Evolutionary conservation across 2,797 vertebrate genomes (phyloP), one percentile per base, ranked within the genome.

Genomic region (Leptoclinus maculatus): DNA sequence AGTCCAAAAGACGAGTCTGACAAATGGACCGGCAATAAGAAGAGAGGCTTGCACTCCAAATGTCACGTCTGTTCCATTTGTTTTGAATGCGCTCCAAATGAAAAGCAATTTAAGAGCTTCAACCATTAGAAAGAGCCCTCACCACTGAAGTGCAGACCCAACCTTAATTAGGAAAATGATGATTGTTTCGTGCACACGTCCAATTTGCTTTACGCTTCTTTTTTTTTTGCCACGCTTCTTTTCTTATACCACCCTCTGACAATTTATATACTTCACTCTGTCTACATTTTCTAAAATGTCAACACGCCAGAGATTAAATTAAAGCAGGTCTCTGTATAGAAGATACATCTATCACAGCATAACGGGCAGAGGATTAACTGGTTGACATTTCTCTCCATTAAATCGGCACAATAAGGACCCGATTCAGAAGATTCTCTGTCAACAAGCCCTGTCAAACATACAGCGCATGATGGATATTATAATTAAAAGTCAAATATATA

Each of bases 141-240:
- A 60, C 76, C 54, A 83, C 65, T 92, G 84, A 90, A 94, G 92
- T 88, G 83, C 85, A 91, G 92, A 93, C 72, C 69, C 66, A 92
- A 91, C 84, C 82, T 87, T 93, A 92, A 94, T 94, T 91, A 93
- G 74, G 84, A 89, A 91, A 90, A 93, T 84, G 72, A 93, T 91
- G 89, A 93, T 90, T 92, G 85, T 86, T 78, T 67, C 57, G 82
- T 51, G 75, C 72, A 36, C 29, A 56, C 27, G 67, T 60, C 77
- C 76, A 76, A 88, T 88, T 91, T 87, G 70, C 74, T 87, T 84
- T 62, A 83, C 73, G 51, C 56, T 72, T 60, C 54, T 73, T 81
- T 80, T 82, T n/a, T n/a, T n/a, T n/a, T n/a, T n/a, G 36, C 78
- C 54, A 29, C 43, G 51, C 56, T 72, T 60, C 54, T 73, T 81